Percentiles rank a stretch among this genome's conserved stretches.
Evolutionary conservation across 2,888 invertebrate species (phyloP).

Genomic region (Phanerotoma sp.): DNA sequence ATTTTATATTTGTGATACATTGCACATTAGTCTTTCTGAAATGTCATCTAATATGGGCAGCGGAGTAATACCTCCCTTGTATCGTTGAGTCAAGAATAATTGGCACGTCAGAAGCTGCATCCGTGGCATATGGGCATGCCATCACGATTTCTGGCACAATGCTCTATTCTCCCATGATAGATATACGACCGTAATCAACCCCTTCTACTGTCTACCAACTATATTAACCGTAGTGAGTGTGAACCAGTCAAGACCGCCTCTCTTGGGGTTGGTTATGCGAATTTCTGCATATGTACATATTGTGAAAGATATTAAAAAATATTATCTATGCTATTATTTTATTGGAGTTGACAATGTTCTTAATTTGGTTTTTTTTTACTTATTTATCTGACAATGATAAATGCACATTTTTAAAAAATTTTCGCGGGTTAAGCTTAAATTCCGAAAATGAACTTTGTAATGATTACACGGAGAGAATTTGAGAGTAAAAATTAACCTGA

Average conservation of each 20-base stretch:
- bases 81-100: conserved; percentile 39
- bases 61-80: conserved; percentile 23
- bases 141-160: conserved; percentile 52
- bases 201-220: conserved; percentile 31
- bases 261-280: neutral
- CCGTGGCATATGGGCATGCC: conserved; percentile 41
- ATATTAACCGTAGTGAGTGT: conserved; percentile 42
- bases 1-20: conserved; percentile 11
- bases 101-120: conserved; percentile 38
- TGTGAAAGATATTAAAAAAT: neutral
- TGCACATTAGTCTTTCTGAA: conserved; percentile 4
- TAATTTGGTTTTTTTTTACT: no score
- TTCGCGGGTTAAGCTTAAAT: no score
- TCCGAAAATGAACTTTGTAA: no score
- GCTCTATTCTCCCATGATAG: conserved; percentile 51
- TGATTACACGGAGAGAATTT: no score
- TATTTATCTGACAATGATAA: no score
- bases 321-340: neutral
- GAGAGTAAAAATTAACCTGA: no score
- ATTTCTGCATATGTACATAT: conserved; percentile 8
- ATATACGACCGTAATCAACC: conserved; percentile 48
- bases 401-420: no score
- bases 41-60: conserved; percentile 1
- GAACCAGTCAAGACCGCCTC: conserved; percentile 19
- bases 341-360: no score